A percentile compares a stretch with the other conserved stretches of the same genome.
phyloP scores from a whole-genome alignment of 2,797 vertebrate genomes.

The Gymnothorax javanicus region DNA sequence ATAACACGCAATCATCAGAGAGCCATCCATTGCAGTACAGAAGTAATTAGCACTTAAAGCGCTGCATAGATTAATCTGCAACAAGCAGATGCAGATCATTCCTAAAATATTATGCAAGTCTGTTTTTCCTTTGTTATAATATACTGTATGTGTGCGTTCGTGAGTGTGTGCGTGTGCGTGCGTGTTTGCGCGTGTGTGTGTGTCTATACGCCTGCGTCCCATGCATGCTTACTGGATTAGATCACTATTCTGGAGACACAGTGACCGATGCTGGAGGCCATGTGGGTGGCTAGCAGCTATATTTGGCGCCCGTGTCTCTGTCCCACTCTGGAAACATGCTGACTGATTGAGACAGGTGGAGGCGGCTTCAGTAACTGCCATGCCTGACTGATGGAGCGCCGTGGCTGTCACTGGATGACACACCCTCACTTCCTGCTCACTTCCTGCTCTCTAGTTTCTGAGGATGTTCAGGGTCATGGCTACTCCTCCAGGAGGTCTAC shows the following conservation, averaged over 20 bases:
- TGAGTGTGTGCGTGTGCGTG: background rate
- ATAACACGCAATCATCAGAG: conserved; percentile 3
- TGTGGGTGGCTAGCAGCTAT: conserved; percentile 62
- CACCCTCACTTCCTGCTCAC: conserved; percentile 52
- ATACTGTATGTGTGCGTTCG: too few species aligned
- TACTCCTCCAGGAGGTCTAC: background rate
- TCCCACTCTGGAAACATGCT: conserved; percentile 64
- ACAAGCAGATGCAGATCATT: background rate
- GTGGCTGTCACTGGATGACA: conserved; percentile 54
- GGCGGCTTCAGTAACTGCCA: conserved; percentile 71
- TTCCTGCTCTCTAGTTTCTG: conserved; percentile 25
- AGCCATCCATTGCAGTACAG: background rate
- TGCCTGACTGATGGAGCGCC: conserved; percentile 74
- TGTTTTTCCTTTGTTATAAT: background rate
- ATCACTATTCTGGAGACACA: conserved; percentile 54
- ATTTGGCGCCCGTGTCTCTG: conserved; percentile 61
- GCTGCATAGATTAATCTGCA: background rate
- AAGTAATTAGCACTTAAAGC: background rate
- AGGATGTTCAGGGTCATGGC: conserved; percentile 20
- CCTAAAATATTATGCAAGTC: background rate
- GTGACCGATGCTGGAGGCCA: conserved; percentile 65
- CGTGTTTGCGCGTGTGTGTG: background rate
- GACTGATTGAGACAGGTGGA: conserved; percentile 80
- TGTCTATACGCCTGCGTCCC: conserved; percentile 24
- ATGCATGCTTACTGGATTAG: conserved; percentile 58